Evolutionary conservation across 2,888 invertebrate genomes (phyloP).

Genomic region (Drosophila formosana): DNA sequence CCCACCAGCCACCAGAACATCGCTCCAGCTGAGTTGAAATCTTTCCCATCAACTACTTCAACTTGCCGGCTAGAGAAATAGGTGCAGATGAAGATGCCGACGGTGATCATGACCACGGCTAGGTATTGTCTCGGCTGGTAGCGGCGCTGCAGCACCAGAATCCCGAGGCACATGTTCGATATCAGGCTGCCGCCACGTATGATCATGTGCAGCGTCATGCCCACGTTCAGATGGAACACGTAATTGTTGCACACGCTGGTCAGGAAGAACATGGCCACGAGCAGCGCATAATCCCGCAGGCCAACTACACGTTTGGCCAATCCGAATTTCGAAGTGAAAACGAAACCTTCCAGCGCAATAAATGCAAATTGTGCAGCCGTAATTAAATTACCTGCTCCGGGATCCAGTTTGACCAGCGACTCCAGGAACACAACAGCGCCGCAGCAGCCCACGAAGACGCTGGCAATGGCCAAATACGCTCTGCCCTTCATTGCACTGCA

Average conservation of each 20-base stretch:
- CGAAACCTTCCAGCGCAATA: conserved; percentile 95
- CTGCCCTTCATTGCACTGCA: conserved; percentile 85
- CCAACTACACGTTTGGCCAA: conserved; percentile 90
- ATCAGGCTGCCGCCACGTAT: conserved; percentile 97
- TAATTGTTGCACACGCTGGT: conserved; percentile 97
- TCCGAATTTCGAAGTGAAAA: conserved; percentile 93
- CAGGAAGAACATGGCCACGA: conserved; percentile 96
- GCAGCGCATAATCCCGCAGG: conserved; percentile 91
- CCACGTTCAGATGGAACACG: conserved; percentile 97
- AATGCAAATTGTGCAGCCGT: conserved; percentile 98
- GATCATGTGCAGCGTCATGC: conserved; percentile 99
- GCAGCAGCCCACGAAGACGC: conserved; percentile 95
- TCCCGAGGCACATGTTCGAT: conserved; percentile 97
- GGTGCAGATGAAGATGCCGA: conserved; percentile 95
- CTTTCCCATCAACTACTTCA: not conserved
- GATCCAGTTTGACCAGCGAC: conserved; percentile 93
- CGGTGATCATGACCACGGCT: conserved; percentile 95
- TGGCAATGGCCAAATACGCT: conserved; percentile 88
- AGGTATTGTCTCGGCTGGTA: conserved; percentile 93
- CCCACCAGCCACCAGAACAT: conserved; percentile 88
- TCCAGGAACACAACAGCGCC: conserved; percentile 95
- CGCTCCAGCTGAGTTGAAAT: conserved; percentile 4
- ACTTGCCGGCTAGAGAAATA: conserved; percentile 64
- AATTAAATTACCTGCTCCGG: conserved; percentile 96
- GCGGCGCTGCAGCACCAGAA: conserved; percentile 92